These are phyloP conservation scores for Tortrix viridana DNA, from an alignment of 2,888 invertebrate species.

Conservation along the genomic window DNA sequence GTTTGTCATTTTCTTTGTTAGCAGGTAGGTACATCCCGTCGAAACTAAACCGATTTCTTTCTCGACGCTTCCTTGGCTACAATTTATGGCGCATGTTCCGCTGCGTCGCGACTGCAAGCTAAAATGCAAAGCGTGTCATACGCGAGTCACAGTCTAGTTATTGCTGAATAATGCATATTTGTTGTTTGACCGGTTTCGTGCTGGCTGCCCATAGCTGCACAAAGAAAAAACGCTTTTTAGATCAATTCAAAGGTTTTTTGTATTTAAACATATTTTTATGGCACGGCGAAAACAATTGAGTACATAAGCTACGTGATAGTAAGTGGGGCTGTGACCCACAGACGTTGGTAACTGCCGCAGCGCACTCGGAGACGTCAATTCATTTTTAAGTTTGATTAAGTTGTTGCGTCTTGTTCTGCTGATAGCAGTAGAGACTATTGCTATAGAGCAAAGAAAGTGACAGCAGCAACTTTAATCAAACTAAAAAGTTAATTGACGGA, in stretches of 20 bases:
- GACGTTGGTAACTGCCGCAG: too few relatives aligned
- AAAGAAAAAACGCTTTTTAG: background rate
- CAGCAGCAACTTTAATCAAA: too few relatives aligned
- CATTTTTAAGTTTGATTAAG: too few relatives aligned
- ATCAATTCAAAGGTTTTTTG: constrained; percentile 40
- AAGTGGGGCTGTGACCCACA: too few relatives aligned
- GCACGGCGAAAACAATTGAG: too few relatives aligned
- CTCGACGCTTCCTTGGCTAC: constrained; percentile 32
- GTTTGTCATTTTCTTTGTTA: constrained; percentile 30
- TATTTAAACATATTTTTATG: too few relatives aligned
- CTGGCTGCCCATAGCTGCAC: background rate
- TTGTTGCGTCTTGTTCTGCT: too few relatives aligned
- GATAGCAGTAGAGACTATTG: too few relatives aligned
- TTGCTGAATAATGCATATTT: constrained; percentile 33
- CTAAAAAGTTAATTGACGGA: too few relatives aligned
- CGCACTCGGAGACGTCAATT: too few relatives aligned
- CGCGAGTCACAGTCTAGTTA: constrained; percentile 29
- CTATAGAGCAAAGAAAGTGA: too few relatives aligned
- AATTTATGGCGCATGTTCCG: constrained; percentile 36
- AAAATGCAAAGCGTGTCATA: constrained; percentile 38
- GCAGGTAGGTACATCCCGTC: constrained; percentile 36
- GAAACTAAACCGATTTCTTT: constrained; percentile 38
- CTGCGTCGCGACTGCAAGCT: constrained; percentile 33
- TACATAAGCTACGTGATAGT: too few relatives aligned
- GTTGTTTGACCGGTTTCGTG: constrained; percentile 28